Base-by-base conservation (phyloP, 2,797 vertebrate species). In the Notamacropus eugenii region DNA sequence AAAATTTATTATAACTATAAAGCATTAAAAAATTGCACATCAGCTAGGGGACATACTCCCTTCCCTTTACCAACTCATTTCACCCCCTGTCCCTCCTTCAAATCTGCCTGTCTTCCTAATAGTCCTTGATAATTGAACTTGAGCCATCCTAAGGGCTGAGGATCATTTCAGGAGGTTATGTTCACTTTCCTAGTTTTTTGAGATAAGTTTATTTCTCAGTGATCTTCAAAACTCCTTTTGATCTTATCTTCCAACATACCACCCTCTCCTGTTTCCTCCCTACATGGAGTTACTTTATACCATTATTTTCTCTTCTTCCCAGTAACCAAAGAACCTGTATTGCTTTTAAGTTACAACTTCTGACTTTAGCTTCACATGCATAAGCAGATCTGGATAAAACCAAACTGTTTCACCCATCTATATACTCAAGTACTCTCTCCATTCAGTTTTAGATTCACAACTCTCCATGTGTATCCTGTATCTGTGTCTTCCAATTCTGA, bases 1-100 rank as follows among this genome's bases (percentile, higher is more conserved):
- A 93, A 97, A 97, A 55, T 94, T 94, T 91, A 96, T 92, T 90
- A 94, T 59, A 94, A 96, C 95, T 56, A 93, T 34, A 96, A 94
- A 94, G 10, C 74, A 6, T n/a, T 94, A 11, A 95, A 92, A 97
- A 97, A 94, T 91, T 50, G 96, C 92, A 94, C 14, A 96, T 57
- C 50, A 56, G 40, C 62, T 29, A 9, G 56, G 40, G 95, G 59
- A 96, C 16, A 46, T 27, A 62, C 57, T 97, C 55, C 90, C 19
- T 94, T 58, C 50, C 67, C 94, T 90, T 91, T 58, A 94, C 62
- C 54, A 92, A 40, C 50, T 95, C 62, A 95, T 95, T 97, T 97
- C 92, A 93, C 8, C 74, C 46, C 46, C 12, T 95, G 91, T 52
- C 92, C 92, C 55, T 59, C 57, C 95, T 96, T 95, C 56, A 93